A percentile compares a stretch with the other conserved stretches of the same genome.
Evolutionary conservation across 2,888 invertebrate species (phyloP).

Genomic region (Spodoptera littoralis): DNA sequence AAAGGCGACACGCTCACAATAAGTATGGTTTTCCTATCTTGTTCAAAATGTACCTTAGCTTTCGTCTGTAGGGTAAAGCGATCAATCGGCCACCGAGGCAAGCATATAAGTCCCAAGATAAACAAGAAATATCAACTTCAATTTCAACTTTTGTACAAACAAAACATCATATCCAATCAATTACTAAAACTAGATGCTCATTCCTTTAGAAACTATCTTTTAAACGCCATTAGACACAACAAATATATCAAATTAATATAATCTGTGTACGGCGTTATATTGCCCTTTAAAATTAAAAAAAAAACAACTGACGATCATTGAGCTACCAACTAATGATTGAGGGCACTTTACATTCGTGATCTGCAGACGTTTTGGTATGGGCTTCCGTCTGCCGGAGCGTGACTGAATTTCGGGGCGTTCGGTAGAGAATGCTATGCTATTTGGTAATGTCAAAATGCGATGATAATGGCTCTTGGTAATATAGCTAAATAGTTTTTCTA

Average conservation of each 20-base stretch:
- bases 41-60: too few relatives aligned
- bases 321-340: slow-evolving; percentile 65
- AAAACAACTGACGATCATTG: slow-evolving; percentile 9
- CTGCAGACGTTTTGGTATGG: slow-evolving; percentile 54
- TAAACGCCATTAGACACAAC: neutral
- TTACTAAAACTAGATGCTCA: too few relatives aligned
- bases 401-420: slow-evolving; percentile 51
- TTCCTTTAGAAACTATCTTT: neutral
- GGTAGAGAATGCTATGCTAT: slow-evolving; percentile 25
- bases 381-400: slow-evolving; percentile 72
- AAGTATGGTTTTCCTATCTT: too few relatives aligned
- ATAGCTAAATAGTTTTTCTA: too few relatives aligned
- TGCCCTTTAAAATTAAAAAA: slow-evolving; percentile 26
- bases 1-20: too few relatives aligned
- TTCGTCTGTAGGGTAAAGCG: too few relatives aligned
- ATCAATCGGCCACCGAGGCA: too few relatives aligned
- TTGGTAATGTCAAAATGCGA: neutral
- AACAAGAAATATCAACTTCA: too few relatives aligned
- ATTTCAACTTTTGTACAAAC: too few relatives aligned
- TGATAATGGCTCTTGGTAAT: too few relatives aligned
- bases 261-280: neutral
- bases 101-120: too few relatives aligned
- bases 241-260: slow-evolving; percentile 11
- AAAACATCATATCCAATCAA: too few relatives aligned
- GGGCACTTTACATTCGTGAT: slow-evolving; percentile 74